Evolutionary conservation across 2,797 vertebrate species (phyloP).

Genomic region (Astyanax mexicanus): DNA sequence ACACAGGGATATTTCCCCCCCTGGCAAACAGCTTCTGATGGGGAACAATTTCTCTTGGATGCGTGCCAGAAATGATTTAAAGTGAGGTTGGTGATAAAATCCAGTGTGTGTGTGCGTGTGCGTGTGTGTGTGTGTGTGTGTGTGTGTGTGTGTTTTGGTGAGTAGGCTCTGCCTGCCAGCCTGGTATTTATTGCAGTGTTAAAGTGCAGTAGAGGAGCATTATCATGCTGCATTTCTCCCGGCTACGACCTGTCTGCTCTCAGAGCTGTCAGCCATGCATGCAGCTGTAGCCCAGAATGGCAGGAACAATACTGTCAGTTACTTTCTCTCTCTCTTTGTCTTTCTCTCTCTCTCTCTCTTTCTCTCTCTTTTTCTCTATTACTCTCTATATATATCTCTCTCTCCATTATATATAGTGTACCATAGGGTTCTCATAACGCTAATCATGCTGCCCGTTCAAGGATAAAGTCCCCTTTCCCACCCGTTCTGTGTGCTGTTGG

Average conservation of each 20-base stretch:
- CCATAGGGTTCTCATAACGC: too few species aligned
- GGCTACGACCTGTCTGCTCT: constrained; percentile 19
- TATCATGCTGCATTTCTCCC: constrained; percentile 19
- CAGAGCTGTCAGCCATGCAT: constrained; percentile 10
- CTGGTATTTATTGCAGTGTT: constrained; percentile 43
- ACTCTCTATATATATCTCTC: too few species aligned
- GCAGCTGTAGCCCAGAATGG: not conserved
- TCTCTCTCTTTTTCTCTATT: too few species aligned
- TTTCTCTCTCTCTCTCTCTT: too few species aligned
- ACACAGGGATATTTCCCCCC: not conserved
- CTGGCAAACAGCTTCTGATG: not conserved
- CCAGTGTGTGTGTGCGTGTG: not conserved
- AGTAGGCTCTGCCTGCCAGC: constrained; percentile 29
- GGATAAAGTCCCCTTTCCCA: too few species aligned
- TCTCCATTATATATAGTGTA: too few species aligned
- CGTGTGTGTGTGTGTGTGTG: constrained; percentile 11
- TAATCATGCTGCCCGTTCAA: too few species aligned
- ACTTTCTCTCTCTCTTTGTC: not conserved
- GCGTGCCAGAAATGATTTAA: constrained; percentile 8
- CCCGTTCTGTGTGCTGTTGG: too few species aligned
- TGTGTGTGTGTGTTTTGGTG: constrained; percentile 2
- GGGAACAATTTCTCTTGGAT: not conserved
- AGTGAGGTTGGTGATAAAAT: not conserved
- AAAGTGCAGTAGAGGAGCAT: constrained; percentile 26
- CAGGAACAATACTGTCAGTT: constrained; percentile 8